Base-by-base conservation (phyloP, 1,140 invertebrate genomes). In the Bathynomus jamesi region DNA sequence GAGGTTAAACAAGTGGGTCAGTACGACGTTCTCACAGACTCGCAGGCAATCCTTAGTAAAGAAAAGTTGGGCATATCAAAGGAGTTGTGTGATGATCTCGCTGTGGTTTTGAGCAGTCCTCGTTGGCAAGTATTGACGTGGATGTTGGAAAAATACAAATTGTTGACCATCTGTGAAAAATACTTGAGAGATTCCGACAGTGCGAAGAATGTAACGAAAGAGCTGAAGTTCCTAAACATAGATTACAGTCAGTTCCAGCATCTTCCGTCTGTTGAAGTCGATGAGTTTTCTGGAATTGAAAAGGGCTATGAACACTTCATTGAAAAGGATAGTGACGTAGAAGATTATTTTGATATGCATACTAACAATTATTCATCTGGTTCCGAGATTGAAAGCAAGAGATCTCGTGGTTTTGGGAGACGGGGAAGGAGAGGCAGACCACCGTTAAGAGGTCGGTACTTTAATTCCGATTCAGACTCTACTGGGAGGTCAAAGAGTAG, bases 221-320 rank as follows among this genome's bases (percentile, higher is more conserved):
- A 87, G 72, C 79, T 88, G 4, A 88, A 88, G 78, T 88, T 85
- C 78, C 78, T 88, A 0, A 87, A 88, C 70, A 87, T 88, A 65
- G 87, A 88, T 79, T 88, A 88, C 75, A 86, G 84, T 30, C 85
- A 86, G 74, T 88, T 88, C 76, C 84, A 85, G 73, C 83, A 86
- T 78, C 85, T 84, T 78, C 86, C 86, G 3, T 70, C 63, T 30
- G 70, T 83, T 25, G 83, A 85, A 53, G 69, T 77, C 24, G 75
- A 76, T 29, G 76, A 78, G 61, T 78, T 74, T 78, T 71, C 71
- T 63, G 86, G 86, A 0, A 87, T 87, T 32, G 86, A 87, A 72
- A 86, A 86, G 68, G 78, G 78, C 0, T 79, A 79, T 70, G 78
- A 79, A 71, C 76, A 78, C 17, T 78, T 76, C 66, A 69, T 77